Conservation (phyloP, 2,113 vertebrate genomes). For the Pelobates fuscus region DNA sequence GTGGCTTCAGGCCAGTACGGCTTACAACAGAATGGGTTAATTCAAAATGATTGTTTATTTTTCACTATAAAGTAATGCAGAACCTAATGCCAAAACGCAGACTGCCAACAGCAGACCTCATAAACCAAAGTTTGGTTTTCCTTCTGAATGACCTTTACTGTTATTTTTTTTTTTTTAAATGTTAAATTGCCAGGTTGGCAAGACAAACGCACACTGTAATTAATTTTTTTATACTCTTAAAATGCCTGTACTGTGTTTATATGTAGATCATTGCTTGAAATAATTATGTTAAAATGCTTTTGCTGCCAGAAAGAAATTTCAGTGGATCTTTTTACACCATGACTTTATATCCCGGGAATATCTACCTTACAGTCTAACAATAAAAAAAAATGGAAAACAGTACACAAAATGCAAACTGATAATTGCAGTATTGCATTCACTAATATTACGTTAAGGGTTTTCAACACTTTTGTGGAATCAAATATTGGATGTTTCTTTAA, state of each 20-base stretch:
- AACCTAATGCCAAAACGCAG: neutral
- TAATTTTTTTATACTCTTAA: neutral
- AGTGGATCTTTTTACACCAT: too few relatives aligned
- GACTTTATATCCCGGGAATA: too few relatives aligned
- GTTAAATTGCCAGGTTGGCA: neutral
- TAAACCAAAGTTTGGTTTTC: neutral
- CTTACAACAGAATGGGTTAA: neutral
- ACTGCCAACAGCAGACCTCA: neutral
- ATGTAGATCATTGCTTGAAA: neutral
- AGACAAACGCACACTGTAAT: neutral
- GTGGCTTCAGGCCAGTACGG: neutral
- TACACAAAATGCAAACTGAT: too few relatives aligned
- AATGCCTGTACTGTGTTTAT: neutral
- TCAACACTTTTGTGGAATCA: too few relatives aligned
- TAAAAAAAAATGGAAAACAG: too few relatives aligned
- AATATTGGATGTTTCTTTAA: too few relatives aligned
- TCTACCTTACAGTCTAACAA: too few relatives aligned
- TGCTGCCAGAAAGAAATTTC: too few relatives aligned
- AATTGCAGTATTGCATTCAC: too few relatives aligned
- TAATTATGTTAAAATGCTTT: too few relatives aligned
- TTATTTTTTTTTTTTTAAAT: neutral
- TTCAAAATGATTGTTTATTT: neutral
- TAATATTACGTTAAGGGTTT: too few relatives aligned
- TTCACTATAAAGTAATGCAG: neutral
- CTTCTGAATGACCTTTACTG: conserved; percentile 2